Percentiles rank a stretch among this genome's conserved stretches.
Conservation (phyloP, 2,888 invertebrate species). For the Cantharis lateralis region DNA sequence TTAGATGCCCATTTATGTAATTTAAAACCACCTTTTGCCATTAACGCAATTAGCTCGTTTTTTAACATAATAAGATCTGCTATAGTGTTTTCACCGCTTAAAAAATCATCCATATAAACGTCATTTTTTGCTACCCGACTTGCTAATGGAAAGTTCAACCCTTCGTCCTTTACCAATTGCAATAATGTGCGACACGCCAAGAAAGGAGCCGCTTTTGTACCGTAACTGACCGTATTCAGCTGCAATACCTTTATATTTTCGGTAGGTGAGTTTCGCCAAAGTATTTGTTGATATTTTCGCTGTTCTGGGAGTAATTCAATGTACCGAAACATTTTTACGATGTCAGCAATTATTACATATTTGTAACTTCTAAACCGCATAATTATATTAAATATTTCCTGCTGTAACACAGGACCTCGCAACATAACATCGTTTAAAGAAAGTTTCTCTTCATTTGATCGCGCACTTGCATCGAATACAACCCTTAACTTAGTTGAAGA, state of each 20-base stretch:
- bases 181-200: not conserved
- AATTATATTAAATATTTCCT: not conserved
- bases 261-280: not conserved
- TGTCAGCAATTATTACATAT: not conserved
- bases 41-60: not conserved
- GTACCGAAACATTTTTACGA: not conserved
- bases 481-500: slow-evolving; percentile 2
- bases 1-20: no score
- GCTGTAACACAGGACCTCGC: not conserved
- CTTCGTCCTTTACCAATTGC: not conserved
- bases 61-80: not conserved
- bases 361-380: not conserved
- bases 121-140: not conserved
- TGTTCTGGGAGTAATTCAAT: not conserved
- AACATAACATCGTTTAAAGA: not conserved
- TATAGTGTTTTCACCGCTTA: slow-evolving; percentile 12
- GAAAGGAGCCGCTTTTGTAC: not conserved
- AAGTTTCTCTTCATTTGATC: not conserved
- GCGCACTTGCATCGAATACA: not conserved
- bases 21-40: slow-evolving; percentile 9
- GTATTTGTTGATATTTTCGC: not conserved
- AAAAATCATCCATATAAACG: slow-evolving; percentile 24
- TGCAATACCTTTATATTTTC: not conserved
- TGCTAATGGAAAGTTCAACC: not conserved
- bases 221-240: slow-evolving; percentile 12